Conservation (phyloP, 1,140 invertebrate species). For the Heliconius congener region DNA sequence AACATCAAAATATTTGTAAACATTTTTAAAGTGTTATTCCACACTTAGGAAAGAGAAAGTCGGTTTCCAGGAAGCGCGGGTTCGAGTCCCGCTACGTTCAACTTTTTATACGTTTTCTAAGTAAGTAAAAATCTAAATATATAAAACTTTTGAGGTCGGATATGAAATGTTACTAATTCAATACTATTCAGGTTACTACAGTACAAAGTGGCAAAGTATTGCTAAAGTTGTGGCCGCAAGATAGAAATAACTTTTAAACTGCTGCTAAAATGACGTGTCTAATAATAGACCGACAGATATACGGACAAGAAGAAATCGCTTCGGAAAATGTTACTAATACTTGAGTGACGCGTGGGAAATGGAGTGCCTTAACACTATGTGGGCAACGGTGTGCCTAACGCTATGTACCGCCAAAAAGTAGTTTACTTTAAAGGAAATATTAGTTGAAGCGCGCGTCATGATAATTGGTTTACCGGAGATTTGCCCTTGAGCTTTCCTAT, state of each 20-base stretch:
- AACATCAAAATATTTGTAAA: too few species aligned
- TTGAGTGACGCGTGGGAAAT: too few species aligned
- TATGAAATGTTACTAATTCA: neutral
- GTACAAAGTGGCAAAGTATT: neutral
- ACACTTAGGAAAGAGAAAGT: too few species aligned
- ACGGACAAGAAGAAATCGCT: neutral
- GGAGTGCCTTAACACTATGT: too few species aligned
- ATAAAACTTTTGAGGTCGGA: neutral
- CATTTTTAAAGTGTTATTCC: too few species aligned
- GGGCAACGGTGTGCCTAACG: too few species aligned
- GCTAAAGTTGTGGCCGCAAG: neutral
- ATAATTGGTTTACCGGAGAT: neutral
- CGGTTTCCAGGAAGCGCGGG: too few species aligned
- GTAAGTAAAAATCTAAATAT: too few species aligned
- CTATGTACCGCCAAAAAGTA: neutral
- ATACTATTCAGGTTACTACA: neutral
- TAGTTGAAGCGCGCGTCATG: neutral
- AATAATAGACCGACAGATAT: neutral
- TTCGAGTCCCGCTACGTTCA: too few species aligned
- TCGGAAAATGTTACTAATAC: neutral
- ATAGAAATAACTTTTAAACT: neutral
- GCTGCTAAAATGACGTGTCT: neutral
- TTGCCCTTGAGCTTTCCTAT: neutral
- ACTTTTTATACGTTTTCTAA: too few species aligned
- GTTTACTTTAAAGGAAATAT: neutral